These are phyloP conservation scores for Dinocampus coccinellae DNA, from an alignment of 2,888 invertebrate genomes.

Conservation along the genomic window DNA sequence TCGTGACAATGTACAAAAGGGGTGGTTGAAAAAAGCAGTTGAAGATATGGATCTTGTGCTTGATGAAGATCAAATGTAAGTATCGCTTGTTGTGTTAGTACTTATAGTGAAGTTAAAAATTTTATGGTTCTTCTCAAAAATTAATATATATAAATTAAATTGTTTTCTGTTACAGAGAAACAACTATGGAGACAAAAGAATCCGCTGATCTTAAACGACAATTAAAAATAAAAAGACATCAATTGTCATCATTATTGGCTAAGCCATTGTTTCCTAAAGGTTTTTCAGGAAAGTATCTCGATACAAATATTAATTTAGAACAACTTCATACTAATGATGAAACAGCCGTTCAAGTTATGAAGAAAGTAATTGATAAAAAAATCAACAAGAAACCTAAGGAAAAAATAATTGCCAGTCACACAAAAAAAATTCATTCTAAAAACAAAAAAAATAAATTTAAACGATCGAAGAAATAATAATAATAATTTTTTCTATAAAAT, in stretches of 20 bases:
- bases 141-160: conserved; percentile 21
- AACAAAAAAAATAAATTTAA: conserved; percentile 34
- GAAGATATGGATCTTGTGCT: conserved; percentile 93
- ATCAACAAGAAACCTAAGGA: conserved; percentile 28
- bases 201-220: conserved; percentile 70
- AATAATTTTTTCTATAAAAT: neutral
- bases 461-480: conserved; percentile 9
- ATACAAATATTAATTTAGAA: conserved; percentile 58
- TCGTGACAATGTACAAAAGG: conserved; percentile 77
- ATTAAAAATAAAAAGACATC: conserved; percentile 71
- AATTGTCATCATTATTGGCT: conserved; percentile 71
- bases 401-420: conserved; percentile 23
- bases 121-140: neutral
- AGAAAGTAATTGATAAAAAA: conserved; percentile 58
- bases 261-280: conserved; percentile 78
- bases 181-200: conserved; percentile 61
- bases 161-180: conserved; percentile 51
- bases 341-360: conserved; percentile 73
- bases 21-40: conserved; percentile 90
- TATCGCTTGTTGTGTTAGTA: conserved; percentile 22
- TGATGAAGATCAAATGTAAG: conserved; percentile 76
- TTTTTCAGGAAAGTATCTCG: conserved; percentile 77
- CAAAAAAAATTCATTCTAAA: conserved; percentile 38
- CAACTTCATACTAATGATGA: conserved; percentile 56
- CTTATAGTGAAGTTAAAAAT: conserved; percentile 11